These are phyloP conservation scores for Mya arenaria DNA, from an alignment of 1,140 invertebrate species.

Conservation along the genomic window DNA sequence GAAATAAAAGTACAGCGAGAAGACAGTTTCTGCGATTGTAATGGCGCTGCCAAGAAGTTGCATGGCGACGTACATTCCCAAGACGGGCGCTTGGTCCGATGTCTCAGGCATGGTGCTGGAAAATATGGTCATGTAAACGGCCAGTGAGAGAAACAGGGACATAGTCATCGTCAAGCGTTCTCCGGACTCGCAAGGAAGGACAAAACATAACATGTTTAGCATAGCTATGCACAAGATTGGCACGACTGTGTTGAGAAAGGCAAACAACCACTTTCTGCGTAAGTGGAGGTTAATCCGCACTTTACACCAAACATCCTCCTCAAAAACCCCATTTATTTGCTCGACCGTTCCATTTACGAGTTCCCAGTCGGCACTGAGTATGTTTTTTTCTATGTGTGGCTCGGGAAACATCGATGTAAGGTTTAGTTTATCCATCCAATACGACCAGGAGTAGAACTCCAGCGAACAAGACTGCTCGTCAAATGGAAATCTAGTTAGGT, in stretches of 20 bases:
- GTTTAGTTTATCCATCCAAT: slow-evolving; percentile 76
- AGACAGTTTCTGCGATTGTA: slow-evolving; percentile 25
- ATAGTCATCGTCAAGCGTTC: slow-evolving; percentile 60
- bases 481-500: slow-evolving; percentile 88
- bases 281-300: slow-evolving; percentile 32
- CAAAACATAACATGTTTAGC: slow-evolving; percentile 48
- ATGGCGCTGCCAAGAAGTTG: slow-evolving; percentile 47
- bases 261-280: slow-evolving; percentile 24
- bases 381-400: not conserved
- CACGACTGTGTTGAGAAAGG: slow-evolving; percentile 49
- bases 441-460: slow-evolving; percentile 98
- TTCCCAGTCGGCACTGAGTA: slow-evolving; percentile 34
- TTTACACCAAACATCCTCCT: slow-evolving; percentile 8
- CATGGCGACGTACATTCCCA: slow-evolving; percentile 76
- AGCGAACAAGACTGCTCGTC: slow-evolving; percentile 97
- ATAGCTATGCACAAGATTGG: slow-evolving; percentile 59
- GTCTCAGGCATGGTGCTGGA: slow-evolving; percentile 52
- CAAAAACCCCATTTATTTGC: not conserved
- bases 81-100: slow-evolving; percentile 61
- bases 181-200: slow-evolving; percentile 54
- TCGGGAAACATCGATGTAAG: not conserved
- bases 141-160: slow-evolving; percentile 57
- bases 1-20: slow-evolving; percentile 37
- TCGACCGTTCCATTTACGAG: not conserved
- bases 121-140: slow-evolving; percentile 57